A percentile compares a stretch with the other conserved stretches of the same genome.
Conservation (phyloP, 2,113 vertebrate species). For the Solenodon paradoxus region DNA sequence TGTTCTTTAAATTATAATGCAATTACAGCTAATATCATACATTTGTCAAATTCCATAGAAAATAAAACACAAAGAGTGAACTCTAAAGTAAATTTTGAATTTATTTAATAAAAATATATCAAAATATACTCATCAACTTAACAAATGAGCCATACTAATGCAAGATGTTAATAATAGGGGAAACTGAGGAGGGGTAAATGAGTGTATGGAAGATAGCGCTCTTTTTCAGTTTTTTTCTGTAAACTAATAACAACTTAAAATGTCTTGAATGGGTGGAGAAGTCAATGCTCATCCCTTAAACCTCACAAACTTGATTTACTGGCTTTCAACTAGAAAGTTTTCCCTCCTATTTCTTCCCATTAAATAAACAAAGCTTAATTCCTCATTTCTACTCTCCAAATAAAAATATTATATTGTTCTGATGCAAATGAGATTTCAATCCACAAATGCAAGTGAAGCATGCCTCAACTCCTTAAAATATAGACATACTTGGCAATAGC, state of each 20-base stretch:
- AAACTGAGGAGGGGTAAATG: too few species aligned
- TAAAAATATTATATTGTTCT: background rate
- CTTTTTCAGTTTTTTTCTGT: background rate
- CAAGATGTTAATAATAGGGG: too few species aligned
- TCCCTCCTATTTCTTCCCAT: background rate
- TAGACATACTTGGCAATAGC: background rate
- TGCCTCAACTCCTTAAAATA: background rate
- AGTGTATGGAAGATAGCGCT: background rate
- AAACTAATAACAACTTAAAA: background rate
- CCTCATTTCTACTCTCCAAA: background rate
- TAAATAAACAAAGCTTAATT: background rate
- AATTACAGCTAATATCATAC: too few species aligned
- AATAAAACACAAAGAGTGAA: background rate
- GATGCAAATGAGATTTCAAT: background rate
- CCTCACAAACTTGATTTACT: background rate
- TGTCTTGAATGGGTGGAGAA: too few species aligned
- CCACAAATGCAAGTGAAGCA: background rate
- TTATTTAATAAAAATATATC: background rate
- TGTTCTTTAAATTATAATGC: too few species aligned
- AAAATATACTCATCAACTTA: background rate
- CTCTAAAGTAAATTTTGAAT: background rate
- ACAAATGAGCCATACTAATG: background rate
- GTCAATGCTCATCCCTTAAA: too few species aligned
- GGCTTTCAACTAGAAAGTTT: background rate
- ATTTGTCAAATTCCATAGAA: background rate